Evolutionary conservation across 64 coral and sea anemone species (phyloP).

Genomic region (Pocillopora verrucosa): DNA sequence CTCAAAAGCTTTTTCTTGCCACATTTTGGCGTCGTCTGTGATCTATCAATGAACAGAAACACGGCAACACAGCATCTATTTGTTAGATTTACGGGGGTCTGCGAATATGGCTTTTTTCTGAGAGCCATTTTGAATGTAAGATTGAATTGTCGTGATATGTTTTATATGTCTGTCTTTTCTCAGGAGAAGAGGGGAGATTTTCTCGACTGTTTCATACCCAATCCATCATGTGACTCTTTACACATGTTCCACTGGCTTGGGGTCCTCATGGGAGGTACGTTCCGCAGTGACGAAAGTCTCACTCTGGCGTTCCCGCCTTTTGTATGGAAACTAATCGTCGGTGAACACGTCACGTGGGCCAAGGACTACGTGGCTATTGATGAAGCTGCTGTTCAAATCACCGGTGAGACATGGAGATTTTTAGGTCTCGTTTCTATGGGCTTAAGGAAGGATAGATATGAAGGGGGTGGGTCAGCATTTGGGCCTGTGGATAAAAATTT

Average conservation of each 20-base stretch:
- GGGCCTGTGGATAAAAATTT: too few relatives aligned
- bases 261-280: constrained; percentile 81
- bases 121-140: too few relatives aligned
- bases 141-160: background rate
- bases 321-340: constrained; percentile 95
- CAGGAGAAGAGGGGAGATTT: constrained; percentile 86
- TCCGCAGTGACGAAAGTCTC: constrained; percentile 91
- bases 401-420: constrained; percentile 47
- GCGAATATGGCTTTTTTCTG: too few relatives aligned
- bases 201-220: constrained; percentile 85
- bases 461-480: too few relatives aligned
- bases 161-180: background rate
- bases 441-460: too few relatives aligned
- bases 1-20: too few relatives aligned
- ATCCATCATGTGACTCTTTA: constrained; percentile 67
- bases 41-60: too few relatives aligned
- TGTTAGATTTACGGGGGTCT: too few relatives aligned
- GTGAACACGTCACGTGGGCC: constrained; percentile 95
- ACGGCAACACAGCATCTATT: too few relatives aligned
- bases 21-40: too few relatives aligned
- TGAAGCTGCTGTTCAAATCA: constrained; percentile 75
- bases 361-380: constrained; percentile 83
- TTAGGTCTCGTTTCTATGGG: too few relatives aligned
- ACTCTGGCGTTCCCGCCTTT: constrained; percentile 83
- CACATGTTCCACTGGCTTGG: constrained; percentile 69